Evolutionary conservation across 2,797 vertebrate species (phyloP).

Genomic region (Aphelocoma californica): DNA sequence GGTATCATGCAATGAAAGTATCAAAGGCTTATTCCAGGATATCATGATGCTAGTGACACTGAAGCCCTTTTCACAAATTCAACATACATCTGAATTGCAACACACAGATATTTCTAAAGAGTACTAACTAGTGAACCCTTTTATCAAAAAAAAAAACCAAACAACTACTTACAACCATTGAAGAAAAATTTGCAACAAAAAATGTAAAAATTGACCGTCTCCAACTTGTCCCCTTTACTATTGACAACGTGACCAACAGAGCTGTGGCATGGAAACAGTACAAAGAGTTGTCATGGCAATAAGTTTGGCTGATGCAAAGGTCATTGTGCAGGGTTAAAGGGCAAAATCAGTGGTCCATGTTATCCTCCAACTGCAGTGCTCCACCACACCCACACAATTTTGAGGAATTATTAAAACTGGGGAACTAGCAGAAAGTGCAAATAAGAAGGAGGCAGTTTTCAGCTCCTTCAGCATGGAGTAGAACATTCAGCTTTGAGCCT

Average conservation of each 20-base stretch:
- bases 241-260: conserved; percentile 82
- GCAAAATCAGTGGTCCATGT: conserved; percentile 80
- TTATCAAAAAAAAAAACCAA: conserved; percentile 72
- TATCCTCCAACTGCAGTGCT: conserved; percentile 77
- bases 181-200: conserved; percentile 82
- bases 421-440: conserved; percentile 87
- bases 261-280: conserved; percentile 83
- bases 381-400: conserved; percentile 79
- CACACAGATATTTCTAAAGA: conserved; percentile 85
- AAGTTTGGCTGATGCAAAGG: conserved; percentile 84
- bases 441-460: conserved; percentile 81
- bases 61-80: conserved; percentile 83
- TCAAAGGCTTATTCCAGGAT: conserved; percentile 69
- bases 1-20: conserved; percentile 68
- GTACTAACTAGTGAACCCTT: conserved; percentile 86
- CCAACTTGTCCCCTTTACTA: conserved; percentile 83
- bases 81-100: conserved; percentile 85
- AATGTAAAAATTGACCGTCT: conserved; percentile 85
- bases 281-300: conserved; percentile 85
- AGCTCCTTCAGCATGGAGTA: conserved; percentile 78
- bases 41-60: conserved; percentile 78
- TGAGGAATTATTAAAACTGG: conserved; percentile 73
- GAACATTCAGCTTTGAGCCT: conserved; percentile 75
- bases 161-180: conserved; percentile 80
- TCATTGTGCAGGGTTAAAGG: conserved; percentile 82